Evolutionary conservation across 2,888 invertebrate species (phyloP), one percentile per base, ranked within the genome.

Genomic region (Seladonia tumulorum): DNA sequence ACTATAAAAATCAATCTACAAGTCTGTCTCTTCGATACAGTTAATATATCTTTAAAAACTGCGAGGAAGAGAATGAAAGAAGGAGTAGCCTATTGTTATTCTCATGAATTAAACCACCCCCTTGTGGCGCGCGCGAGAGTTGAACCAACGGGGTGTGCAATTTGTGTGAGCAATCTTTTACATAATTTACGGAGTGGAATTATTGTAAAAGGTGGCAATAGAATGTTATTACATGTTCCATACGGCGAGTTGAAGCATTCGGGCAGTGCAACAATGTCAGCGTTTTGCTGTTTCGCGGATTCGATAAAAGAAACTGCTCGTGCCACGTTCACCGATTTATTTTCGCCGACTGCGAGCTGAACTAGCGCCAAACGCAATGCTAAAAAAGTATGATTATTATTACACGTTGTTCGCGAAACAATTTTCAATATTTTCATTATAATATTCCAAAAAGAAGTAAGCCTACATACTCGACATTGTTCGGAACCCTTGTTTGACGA

Each of bases 181-280:
- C 29, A 35, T 3, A 0, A 7, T 16, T 39, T 25, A 53, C 35
- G 7, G 10, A 39, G n/a, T 7, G n/a, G 0, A 42, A n/a, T 57
- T 63, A 10, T 12, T 70, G 14, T n/a, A 14, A 53, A 60, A 72
- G 25, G 35, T n/a, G 14, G 10, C 3, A 5, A 63, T 71, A 25
- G 29, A 71, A 18, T 35, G n/a, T 47, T 25, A 77, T 90, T 95
- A 97, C 97, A 96, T 75, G 97, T 97, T 81, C 99, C 99, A 95
- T 99, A 99, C 0, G 99, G 99, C 25, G 98, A 98, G 94, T 99
- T 99, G 93, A 99, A 99, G 94, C 98, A 99, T 95, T 99, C 99
- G 16, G 98, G 98, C 10, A 98, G 94, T 0, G 96, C 96, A 42
- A 98, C 95, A 47, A 98, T 91, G 70, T 97, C 96, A 0, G 97